Evolutionary conservation across 2,888 invertebrate genomes (phyloP).

Genomic region (Eupelmus urozonus): DNA sequence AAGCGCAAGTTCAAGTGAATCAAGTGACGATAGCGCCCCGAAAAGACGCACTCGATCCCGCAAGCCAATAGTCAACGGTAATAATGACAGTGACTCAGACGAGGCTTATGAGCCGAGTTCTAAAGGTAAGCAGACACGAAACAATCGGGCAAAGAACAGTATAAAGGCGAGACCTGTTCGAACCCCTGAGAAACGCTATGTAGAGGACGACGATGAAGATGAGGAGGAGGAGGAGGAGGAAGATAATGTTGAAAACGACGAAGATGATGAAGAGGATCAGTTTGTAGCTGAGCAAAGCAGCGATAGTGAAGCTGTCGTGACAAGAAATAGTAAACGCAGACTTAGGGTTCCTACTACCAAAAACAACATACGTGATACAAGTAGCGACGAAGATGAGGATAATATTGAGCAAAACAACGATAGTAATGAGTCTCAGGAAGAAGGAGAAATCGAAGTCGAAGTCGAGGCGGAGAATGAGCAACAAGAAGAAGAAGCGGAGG

Average conservation of each 20-base stretch:
- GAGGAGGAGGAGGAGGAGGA: slow-evolving; percentile 62
- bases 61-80: slow-evolving; percentile 66
- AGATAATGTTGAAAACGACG: slow-evolving; percentile 66
- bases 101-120: slow-evolving; percentile 79
- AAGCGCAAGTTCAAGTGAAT: slow-evolving; percentile 60
- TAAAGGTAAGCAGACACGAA: slow-evolving; percentile 71
- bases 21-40: slow-evolving; percentile 63
- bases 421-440: slow-evolving; percentile 39
- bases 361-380: slow-evolving; percentile 32
- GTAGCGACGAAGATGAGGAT: slow-evolving; percentile 34
- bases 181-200: slow-evolving; percentile 65
- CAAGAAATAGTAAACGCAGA: slow-evolving; percentile 17
- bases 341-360: not conserved
- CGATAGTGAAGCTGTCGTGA: slow-evolving; percentile 17
- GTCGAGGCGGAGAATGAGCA: not conserved
- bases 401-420: not conserved
- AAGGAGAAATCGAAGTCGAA: slow-evolving; percentile 58
- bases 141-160: slow-evolving; percentile 70
- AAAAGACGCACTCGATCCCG: slow-evolving; percentile 63
- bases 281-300: not conserved
- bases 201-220: slow-evolving; percentile 66
- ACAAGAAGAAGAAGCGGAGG: slow-evolving; percentile 52
- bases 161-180: slow-evolving; percentile 64
- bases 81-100: slow-evolving; percentile 78
- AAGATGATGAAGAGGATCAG: slow-evolving; percentile 64